phyloP scores from a whole-genome alignment of 2,888 invertebrate genomes.

The Pimpla rufipes region DNA sequence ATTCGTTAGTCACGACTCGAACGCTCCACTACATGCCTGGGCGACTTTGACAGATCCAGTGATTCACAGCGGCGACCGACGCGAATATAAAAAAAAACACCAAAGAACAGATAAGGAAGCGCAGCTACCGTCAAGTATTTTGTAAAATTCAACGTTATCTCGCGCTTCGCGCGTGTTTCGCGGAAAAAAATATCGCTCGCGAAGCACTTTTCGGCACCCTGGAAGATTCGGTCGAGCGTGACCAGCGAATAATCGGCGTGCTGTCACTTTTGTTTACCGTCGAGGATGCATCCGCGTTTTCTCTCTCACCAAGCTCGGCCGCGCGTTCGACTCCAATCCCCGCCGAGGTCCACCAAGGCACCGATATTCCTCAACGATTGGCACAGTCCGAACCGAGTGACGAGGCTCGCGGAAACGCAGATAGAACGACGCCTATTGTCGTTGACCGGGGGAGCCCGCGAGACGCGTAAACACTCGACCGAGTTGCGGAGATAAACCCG shows the following conservation, averaged over 20 bases:
- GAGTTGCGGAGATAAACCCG: conserved; percentile 20
- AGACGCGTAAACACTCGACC: conserved; percentile 69
- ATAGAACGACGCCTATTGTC: not conserved
- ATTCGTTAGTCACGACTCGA: not conserved
- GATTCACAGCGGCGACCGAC: conserved; percentile 40
- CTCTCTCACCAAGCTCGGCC: not conserved
- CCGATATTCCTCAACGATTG: conserved; percentile 17
- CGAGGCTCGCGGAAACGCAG: conserved; percentile 1
- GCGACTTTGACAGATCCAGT: conserved; percentile 11
- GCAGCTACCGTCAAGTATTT: conserved; percentile 59
- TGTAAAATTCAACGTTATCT: conserved; percentile 17
- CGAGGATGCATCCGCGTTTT: conserved; percentile 39
- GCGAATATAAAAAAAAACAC: conserved; percentile 4
- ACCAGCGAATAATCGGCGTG: conserved; percentile 64
- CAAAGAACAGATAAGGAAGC: not conserved
- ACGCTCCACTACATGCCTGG: not conserved
- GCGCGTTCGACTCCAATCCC: not conserved
- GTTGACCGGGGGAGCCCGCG: conserved; percentile 17
- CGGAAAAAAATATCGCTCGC: not conserved
- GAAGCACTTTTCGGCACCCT: not conserved
- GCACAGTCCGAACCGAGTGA: conserved; percentile 3
- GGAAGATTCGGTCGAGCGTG: not conserved
- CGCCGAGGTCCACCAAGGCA: not conserved
- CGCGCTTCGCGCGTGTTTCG: not conserved
- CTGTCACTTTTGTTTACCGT: conserved; percentile 82